A percentile compares a stretch with the other conserved stretches of the same genome.
Conservation (phyloP, 2,888 invertebrate species). For the Byasa hedistus region DNA sequence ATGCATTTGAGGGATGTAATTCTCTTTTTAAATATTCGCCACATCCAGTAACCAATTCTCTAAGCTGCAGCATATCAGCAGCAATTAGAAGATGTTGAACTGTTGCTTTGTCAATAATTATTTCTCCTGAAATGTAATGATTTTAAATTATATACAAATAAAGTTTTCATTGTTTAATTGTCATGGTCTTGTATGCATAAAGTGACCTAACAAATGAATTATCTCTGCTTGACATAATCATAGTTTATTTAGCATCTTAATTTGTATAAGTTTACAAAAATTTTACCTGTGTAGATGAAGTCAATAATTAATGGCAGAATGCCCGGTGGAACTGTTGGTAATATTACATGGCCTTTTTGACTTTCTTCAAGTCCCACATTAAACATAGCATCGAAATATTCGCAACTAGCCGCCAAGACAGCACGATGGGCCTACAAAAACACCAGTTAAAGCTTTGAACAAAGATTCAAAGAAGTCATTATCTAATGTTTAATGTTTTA, state of each 20-base stretch:
- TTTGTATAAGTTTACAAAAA: not conserved
- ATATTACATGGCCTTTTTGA: conserved; percentile 87
- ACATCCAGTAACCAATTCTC: conserved; percentile 89
- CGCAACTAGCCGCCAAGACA: conserved; percentile 92
- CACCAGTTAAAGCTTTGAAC: not conserved
- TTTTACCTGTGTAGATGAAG: conserved; percentile 91
- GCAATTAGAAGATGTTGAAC: conserved; percentile 94
- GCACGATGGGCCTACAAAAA: conserved; percentile 88
- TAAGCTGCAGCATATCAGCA: conserved; percentile 94
- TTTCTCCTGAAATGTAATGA: conserved; percentile 72
- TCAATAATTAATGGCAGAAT: conserved; percentile 89
- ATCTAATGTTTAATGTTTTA: no score
- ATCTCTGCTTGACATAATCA: no score
- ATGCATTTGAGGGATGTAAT: conserved; percentile 91
- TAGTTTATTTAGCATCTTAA: not conserved
- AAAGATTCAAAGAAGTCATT: no score
- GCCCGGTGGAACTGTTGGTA: conserved; percentile 87
- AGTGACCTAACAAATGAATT: no score
- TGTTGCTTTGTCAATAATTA: conserved; percentile 86
- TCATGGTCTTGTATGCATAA: conserved; percentile 5
- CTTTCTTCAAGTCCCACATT: conserved; percentile 91
- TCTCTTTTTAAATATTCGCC: conserved; percentile 91
- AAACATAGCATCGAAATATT: conserved; percentile 97
- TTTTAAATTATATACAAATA: not conserved
- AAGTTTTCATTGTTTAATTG: conserved; percentile 1